These are phyloP conservation scores for Cryptotermes secundus DNA, from an alignment of 1,140 invertebrate genomes.

Conservation along the genomic window DNA sequence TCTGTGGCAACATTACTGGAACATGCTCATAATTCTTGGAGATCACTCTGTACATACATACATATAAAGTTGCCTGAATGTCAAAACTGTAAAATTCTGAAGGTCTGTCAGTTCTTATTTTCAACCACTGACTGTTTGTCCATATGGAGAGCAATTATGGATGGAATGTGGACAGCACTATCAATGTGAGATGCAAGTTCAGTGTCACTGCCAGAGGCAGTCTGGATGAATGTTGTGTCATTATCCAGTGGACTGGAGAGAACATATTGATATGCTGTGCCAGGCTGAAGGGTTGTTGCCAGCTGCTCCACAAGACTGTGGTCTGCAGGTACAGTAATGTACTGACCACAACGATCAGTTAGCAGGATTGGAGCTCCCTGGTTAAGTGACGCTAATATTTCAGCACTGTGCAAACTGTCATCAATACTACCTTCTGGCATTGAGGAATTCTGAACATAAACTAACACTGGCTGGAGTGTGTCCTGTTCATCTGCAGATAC, in stretches of 20 bases:
- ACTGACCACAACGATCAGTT: constrained; percentile 26
- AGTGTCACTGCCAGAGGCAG: constrained; percentile 9
- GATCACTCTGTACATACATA: too few relatives aligned
- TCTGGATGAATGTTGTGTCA: constrained; percentile 3
- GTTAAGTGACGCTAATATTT: constrained; percentile 26
- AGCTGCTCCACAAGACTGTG: constrained; percentile 19
- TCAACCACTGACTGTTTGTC: constrained; percentile 11
- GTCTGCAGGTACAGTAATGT: background rate
- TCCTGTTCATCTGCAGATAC: background rate
- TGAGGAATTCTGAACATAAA: constrained; percentile 28
- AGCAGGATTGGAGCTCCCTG: constrained; percentile 22
- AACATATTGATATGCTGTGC: constrained; percentile 23
- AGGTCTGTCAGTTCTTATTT: background rate
- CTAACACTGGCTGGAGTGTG: constrained; percentile 1
- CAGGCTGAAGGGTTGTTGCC: background rate
- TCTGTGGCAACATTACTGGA: too few relatives aligned
- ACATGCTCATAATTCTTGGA: too few relatives aligned
- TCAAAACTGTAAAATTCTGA: background rate
- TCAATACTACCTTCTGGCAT: background rate
- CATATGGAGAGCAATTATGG: constrained; percentile 18
- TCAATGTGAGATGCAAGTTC: background rate
- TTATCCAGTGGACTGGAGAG: background rate
- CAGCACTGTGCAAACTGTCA: constrained; percentile 26
- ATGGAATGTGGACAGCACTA: background rate
- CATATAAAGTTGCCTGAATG: too few relatives aligned